Conservation (phyloP, 2,888 invertebrate species). For the Stenurella melanura region DNA sequence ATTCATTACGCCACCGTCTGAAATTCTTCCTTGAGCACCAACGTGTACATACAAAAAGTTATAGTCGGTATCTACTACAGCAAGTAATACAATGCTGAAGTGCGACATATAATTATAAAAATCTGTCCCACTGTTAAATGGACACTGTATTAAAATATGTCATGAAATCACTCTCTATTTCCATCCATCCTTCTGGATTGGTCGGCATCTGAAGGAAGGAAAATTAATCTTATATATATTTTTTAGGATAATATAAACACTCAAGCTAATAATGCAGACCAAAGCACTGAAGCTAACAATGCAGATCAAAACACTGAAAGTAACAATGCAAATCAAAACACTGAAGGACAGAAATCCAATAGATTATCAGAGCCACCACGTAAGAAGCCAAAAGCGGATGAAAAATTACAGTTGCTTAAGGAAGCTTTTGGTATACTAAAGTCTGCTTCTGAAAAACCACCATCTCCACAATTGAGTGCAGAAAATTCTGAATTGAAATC, state of each 20-base stretch:
- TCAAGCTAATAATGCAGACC: no score
- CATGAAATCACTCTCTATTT: no score
- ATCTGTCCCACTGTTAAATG: neutral
- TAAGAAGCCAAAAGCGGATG: neutral
- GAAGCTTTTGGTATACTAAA: constrained; percentile 19
- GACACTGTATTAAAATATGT: constrained; percentile 7
- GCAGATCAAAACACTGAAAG: constrained; percentile 12
- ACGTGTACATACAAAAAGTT: constrained; percentile 17
- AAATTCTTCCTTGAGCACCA: constrained; percentile 13
- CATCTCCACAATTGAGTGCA: no score
- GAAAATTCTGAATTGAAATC: no score
- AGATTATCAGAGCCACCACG: no score
- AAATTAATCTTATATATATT: constrained; percentile 10
- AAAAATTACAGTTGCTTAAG: constrained; percentile 4
- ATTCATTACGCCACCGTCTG: neutral
- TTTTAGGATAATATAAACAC: constrained; percentile 9
- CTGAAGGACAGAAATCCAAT: no score
- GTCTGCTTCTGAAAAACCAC: constrained; percentile 5
- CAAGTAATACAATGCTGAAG: constrained; percentile 19
- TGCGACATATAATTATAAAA: constrained; percentile 9
- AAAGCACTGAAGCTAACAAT: constrained; percentile 16
- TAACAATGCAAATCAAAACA: no score
- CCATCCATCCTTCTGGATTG: neutral
- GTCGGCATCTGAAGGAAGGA: neutral
- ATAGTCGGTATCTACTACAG: constrained; percentile 21